Conservation (phyloP, 2,797 vertebrate species). For the Pangasius krempfi region DNA sequence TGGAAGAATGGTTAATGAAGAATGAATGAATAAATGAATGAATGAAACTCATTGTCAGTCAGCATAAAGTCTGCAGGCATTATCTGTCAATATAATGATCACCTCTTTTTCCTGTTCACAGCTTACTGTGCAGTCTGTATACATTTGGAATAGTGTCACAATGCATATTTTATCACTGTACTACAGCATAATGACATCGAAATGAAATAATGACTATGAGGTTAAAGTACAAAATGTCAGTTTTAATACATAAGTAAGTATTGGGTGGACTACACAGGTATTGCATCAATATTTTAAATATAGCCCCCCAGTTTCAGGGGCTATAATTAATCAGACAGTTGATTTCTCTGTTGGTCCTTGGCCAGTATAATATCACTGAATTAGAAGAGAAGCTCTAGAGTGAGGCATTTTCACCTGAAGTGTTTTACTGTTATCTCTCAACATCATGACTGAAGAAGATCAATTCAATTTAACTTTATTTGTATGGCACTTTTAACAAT, state of each 20-base stretch:
- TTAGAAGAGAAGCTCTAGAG: background rate
- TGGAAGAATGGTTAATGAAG: background rate
- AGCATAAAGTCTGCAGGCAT: background rate
- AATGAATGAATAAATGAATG: background rate
- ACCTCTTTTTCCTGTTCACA: background rate
- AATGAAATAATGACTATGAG: background rate
- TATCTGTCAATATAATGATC: background rate
- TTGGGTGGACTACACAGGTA: background rate
- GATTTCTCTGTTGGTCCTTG: background rate
- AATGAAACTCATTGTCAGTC: background rate
- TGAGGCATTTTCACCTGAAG: background rate
- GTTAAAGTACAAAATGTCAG: background rate
- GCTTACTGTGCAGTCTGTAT: background rate
- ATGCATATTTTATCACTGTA: background rate
- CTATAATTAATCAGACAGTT: background rate
- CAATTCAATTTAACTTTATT: too few relatives aligned
- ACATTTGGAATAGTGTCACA: slow-evolving; percentile 3
- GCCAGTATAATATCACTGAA: background rate
- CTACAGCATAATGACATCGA: background rate
- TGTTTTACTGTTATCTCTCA: background rate
- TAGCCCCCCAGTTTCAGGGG: background rate
- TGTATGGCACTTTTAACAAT: too few relatives aligned
- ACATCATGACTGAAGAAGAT: background rate
- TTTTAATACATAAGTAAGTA: background rate
- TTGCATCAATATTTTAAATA: background rate